Evolutionary conservation across 1,140 invertebrate genomes (phyloP), one percentile per base, ranked within the genome.

Genomic region (Neodiprion pinetum): DNA sequence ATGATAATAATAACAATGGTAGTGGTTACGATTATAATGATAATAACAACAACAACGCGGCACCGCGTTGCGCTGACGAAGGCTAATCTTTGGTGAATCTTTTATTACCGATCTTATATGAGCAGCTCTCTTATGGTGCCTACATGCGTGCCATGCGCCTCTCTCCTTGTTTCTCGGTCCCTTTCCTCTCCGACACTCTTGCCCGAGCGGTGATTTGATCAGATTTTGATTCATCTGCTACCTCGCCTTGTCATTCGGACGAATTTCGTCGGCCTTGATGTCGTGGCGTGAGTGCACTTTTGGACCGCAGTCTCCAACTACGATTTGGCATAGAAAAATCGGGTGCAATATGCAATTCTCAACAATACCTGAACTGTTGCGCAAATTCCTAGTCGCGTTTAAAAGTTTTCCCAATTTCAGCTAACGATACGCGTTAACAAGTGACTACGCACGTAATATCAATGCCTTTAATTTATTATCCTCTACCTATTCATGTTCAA

Each of bases 81-180:
- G 53, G 53, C 53, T 61, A 61, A 61, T 61, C 53, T 61, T 61
- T 11, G 53, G 53, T 61, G 53, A 61, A 61, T 61, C 53, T 61
- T 61, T 61, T 61, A 61, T 61, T 61, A 11, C n/a, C 53, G 53
- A n/a, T 40, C 28, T 40, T 61, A 40, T 61, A 8, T n/a, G 28
- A 11, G 53, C 53, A 61, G 53, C 11, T 61, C 11, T 61, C n/a
- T 40, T 40, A 40, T 40, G 28, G 28, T 40, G 28, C 28, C 28
- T 40, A 40, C 28, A 40, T 40, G 28, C 28, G 28, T 40, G 28
- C 5, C 28, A 40, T 40, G 28, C 28, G 28, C 5, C 28, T 40
- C 28, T 40, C 28, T 40, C 28, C 28, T 40, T 40, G 28, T 40
- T 40, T 40, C 28, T 40, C 53, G 53, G 53, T 61, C 53, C 53